Base-by-base conservation (phyloP, 2,888 invertebrate species). In the Ormyrus nitidulus region DNA sequence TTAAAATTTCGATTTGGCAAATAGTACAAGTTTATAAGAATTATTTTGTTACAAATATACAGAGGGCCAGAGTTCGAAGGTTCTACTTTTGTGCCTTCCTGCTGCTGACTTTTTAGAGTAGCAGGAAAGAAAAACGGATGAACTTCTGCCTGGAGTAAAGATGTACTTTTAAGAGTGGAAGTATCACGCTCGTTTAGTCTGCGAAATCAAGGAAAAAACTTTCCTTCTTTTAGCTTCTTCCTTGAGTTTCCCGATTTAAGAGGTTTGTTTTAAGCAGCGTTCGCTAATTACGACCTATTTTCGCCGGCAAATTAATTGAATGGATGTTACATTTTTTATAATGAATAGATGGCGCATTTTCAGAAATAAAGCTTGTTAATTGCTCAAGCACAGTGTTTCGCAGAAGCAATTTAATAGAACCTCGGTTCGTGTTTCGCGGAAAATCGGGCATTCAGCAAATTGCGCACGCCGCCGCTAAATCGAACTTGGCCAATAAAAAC, bases 1-100 rank as follows among this genome's bases (percentile, higher is more conserved):
- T 73, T 65, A 62, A 77, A 49, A 77, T 80, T 80, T 73, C 64
- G 73, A 77, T 80, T 80, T 80, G 73, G 80, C 80, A 76, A 80
- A 72, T 72, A 76, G 61, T 54, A 72, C 61, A 9, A 72, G 76
- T 80, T 76, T 59, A 65, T 76, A 75, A 68, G 71, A 75, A 80
- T 76, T 65, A 76, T 56, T 80, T 61, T 72, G 8, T 34, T 13
- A 46, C 34, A 13, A 6, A 49, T 10, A 74, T 68, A 44, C 11
- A 58, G 10, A 68, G 51, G 54, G 34, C 11, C 11, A 58, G 10
- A 68, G 51, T 54, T 44, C 11, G 34, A 4, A 61, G 72, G 56
- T 62, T 62, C 9, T 51, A 6, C 58, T 13, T 34, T 34, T 34
- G 19, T 13, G 19, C 51, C 13, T 56, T 69, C 3, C 7, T n/a